Percentiles rank a stretch among this genome's conserved stretches.
Evolutionary conservation across 2,113 vertebrate species (phyloP).

Genomic region (Archocentrus centrarchus): DNA sequence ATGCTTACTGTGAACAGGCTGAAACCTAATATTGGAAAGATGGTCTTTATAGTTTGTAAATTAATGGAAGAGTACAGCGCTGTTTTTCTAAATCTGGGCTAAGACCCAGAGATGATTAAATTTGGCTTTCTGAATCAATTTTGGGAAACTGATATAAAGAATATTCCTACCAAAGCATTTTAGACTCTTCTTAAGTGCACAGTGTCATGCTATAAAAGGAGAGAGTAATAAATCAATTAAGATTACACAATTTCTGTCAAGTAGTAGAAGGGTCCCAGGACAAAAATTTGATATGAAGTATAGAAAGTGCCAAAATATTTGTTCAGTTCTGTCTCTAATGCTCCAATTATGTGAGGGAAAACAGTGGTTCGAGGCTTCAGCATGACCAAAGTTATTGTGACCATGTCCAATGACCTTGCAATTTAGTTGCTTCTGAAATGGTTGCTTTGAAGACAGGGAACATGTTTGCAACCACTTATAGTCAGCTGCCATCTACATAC

Average conservation of each 20-base stretch:
- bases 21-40: constrained; percentile 9
- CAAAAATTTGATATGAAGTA: not conserved
- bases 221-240: not conserved
- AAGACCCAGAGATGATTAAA: constrained; percentile 40
- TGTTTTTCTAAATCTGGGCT: constrained; percentile 5
- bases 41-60: constrained; percentile 23
- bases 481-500: no score
- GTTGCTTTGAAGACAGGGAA: no score
- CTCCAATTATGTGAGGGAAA: not conserved
- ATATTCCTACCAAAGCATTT: constrained; percentile 6
- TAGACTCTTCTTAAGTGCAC: not conserved
- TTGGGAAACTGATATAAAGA: not conserved
- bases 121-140: not conserved
- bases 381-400: no score
- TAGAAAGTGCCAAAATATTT: not conserved
- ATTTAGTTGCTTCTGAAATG: no score
- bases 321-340: not conserved
- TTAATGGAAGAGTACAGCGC: not conserved
- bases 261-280: not conserved
- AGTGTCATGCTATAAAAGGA: not conserved
- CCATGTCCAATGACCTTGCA: no score
- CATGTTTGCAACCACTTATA: no score
- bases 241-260: not conserved
- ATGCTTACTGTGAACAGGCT: constrained; percentile 6
- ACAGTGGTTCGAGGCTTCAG: not conserved